Evolutionary conservation across 2,797 vertebrate genomes (phyloP).

Genomic region (Peromyscus melanophrys): DNA sequence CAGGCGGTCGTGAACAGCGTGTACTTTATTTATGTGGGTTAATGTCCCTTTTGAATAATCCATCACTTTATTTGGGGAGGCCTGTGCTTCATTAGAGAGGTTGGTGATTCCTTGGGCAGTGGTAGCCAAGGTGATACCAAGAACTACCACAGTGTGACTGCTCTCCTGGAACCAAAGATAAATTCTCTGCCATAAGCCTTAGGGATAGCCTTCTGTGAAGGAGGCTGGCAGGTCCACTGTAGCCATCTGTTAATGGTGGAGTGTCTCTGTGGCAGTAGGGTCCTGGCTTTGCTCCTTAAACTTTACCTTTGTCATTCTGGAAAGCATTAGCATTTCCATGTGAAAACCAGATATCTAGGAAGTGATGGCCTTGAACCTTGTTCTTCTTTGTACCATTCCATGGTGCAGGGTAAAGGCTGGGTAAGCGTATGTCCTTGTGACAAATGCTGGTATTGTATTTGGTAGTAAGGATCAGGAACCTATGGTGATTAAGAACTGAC

Average conservation of each 20-base stretch:
- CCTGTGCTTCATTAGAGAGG: neutral
- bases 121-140: neutral
- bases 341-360: slow-evolving; percentile 1
- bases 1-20: neutral
- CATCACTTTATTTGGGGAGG: neutral
- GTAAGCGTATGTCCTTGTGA: neutral
- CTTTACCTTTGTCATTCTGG: neutral
- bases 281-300: neutral
- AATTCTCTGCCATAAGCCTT: neutral
- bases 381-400: neutral
- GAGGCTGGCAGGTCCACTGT: neutral
- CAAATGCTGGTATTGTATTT: slow-evolving; percentile 1
- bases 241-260: neutral
- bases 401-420: too few species aligned
- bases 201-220: neutral
- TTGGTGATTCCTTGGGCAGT: neutral
- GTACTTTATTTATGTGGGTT: neutral
- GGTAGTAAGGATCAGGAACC: slow-evolving; percentile 1
- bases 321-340: neutral
- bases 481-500: slow-evolving; percentile 23
- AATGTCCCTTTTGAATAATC: neutral
- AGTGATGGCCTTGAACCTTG: neutral
- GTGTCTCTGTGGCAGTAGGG: neutral
- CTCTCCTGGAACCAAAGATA: neutral
- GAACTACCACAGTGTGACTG: neutral